phyloP scores from a whole-genome alignment of 1,140 invertebrate genomes.

The Pogonomyrmex barbatus region DNA sequence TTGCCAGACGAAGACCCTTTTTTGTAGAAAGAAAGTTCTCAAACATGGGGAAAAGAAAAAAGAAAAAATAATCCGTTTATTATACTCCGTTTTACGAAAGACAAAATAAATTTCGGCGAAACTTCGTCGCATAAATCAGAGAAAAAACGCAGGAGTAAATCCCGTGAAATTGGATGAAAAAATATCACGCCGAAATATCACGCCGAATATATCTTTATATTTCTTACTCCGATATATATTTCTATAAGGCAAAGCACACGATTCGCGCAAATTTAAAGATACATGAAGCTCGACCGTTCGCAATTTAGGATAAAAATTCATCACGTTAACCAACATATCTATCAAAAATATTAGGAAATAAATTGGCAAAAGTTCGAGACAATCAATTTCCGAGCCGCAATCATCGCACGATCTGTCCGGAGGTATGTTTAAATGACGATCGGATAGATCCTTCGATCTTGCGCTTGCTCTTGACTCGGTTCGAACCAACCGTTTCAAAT shows the following conservation, averaged over 20 bases:
- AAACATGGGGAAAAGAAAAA: background rate
- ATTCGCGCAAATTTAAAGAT: slow-evolving; percentile 20
- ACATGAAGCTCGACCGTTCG: slow-evolving; percentile 22
- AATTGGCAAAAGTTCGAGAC: slow-evolving; percentile 20
- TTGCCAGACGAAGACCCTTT: background rate
- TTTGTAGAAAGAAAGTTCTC: background rate
- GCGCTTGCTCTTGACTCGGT: background rate
- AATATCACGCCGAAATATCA: background rate
- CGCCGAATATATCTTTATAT: background rate
- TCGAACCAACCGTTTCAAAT: slow-evolving; percentile 21
- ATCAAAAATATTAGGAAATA: slow-evolving; percentile 46
- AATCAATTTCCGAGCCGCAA: background rate
- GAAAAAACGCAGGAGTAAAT: background rate
- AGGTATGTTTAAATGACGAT: background rate
- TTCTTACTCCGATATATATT: background rate
- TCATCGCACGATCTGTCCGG: background rate
- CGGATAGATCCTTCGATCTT: slow-evolving; percentile 1
- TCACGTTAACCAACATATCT: slow-evolving; percentile 27
- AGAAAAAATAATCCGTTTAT: background rate
- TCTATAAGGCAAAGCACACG: slow-evolving; percentile 30
- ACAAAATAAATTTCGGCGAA: slow-evolving; percentile 26
- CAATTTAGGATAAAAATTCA: slow-evolving; percentile 47
- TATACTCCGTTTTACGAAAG: background rate
- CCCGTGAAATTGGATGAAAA: slow-evolving; percentile 4
- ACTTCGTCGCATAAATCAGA: background rate